Conservation (phyloP, 2,888 invertebrate genomes). For the Cheilosia urbana region DNA sequence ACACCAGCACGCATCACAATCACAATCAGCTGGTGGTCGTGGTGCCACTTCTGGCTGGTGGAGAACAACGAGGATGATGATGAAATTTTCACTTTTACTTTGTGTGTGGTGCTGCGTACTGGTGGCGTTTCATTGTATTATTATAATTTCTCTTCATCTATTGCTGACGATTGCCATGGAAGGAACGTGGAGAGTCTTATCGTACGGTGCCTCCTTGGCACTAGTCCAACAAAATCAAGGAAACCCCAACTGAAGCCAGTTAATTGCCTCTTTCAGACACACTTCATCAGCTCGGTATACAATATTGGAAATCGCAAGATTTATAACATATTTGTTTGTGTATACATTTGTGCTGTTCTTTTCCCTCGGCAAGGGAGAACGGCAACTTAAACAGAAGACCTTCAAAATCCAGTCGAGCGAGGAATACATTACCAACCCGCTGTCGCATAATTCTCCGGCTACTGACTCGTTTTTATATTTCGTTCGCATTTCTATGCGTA, state of each 20-base stretch:
- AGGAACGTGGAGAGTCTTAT: background rate
- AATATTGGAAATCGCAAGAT: background rate
- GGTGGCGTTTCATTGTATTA: conserved; percentile 19
- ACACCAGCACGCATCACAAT: conserved; percentile 41
- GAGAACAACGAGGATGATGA: conserved; percentile 36
- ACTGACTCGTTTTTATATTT: conserved; percentile 4
- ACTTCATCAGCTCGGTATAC: background rate
- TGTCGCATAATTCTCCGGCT: conserved; percentile 2
- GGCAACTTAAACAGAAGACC: conserved; percentile 46
- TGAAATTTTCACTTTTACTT: conserved; percentile 73
- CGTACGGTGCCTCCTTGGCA: conserved; percentile 40
- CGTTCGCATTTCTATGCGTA: conserved; percentile 68
- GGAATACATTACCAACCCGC: conserved; percentile 14
- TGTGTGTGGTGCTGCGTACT: conserved; percentile 27
- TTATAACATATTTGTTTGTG: background rate
- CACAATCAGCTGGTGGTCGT: conserved; percentile 59
- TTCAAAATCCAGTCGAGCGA: conserved; percentile 51
- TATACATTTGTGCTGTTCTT: background rate
- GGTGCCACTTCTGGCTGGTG: conserved; percentile 17
- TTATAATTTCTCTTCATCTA: conserved; percentile 34
- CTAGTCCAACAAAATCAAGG: conserved; percentile 49
- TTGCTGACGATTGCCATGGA: conserved; percentile 6
- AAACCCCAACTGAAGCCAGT: conserved; percentile 42
- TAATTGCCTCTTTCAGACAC: conserved; percentile 48
- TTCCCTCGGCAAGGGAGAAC: conserved; percentile 3